Evolutionary conservation across 2,888 invertebrate genomes (phyloP).

Genomic region (Coecobrya sp.): DNA sequence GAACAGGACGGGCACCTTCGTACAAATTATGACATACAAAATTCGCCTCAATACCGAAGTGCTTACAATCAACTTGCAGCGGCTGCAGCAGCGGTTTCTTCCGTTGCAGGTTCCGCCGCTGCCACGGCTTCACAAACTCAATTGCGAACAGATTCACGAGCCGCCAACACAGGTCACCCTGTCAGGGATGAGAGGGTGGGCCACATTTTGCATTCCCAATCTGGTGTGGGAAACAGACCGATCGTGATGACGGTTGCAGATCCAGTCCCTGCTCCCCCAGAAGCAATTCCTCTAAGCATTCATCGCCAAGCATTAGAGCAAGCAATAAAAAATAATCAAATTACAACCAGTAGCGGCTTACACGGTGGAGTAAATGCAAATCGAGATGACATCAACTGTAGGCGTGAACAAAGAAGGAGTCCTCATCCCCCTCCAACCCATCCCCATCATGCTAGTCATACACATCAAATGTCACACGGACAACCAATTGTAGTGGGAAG

Average conservation of each 20-base stretch:
- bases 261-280: slow-evolving; percentile 61
- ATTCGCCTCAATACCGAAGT: slow-evolving; percentile 44
- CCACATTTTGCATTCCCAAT: background rate
- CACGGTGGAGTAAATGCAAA: background rate
- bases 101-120: slow-evolving; percentile 10
- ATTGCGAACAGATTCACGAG: background rate
- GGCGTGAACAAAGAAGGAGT: slow-evolving; percentile 9
- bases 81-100: slow-evolving; percentile 45
- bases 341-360: background rate
- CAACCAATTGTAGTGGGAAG: background rate
- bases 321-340: slow-evolving; percentile 68
- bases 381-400: background rate
- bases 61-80: slow-evolving; percentile 73
- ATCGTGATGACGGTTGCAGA: slow-evolving; percentile 41
- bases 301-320: slow-evolving; percentile 71
- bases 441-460: slow-evolving; percentile 1
- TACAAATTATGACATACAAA: slow-evolving; percentile 62
- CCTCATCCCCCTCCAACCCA: background rate
- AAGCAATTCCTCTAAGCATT: slow-evolving; percentile 61
- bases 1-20: background rate
- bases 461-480: background rate
- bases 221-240: background rate
- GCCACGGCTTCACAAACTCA: background rate
- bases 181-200: background rate
- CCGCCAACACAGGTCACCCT: background rate